Evolutionary conservation across 2,888 invertebrate species (phyloP).

Genomic region (Tillus elongatus): DNA sequence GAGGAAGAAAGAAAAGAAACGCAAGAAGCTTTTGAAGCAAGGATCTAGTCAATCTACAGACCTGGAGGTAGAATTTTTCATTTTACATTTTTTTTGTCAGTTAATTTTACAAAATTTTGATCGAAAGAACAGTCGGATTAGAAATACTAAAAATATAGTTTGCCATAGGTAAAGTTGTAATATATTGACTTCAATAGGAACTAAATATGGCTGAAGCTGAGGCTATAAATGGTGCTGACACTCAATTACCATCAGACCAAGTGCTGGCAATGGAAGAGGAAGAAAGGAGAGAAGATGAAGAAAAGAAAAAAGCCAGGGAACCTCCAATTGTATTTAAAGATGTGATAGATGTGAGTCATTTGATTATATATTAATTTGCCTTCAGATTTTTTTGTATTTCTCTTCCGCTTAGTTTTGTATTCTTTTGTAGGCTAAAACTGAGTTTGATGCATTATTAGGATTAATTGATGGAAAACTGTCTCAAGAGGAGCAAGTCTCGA

Average conservation of each 20-base stretch:
- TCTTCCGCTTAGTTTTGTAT: constrained; percentile 3
- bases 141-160: too few species aligned
- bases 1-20: constrained; percentile 62
- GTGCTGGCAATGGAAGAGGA: constrained; percentile 52
- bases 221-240: constrained; percentile 37
- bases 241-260: constrained; percentile 45
- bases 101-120: background rate
- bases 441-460: constrained; percentile 63
- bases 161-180: background rate
- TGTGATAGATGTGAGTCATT: constrained; percentile 53
- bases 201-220: constrained; percentile 35
- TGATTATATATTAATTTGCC: too few species aligned
- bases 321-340: constrained; percentile 74
- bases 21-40: constrained; percentile 49
- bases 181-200: constrained; percentile 18
- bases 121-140: too few species aligned
- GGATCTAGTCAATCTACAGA: too few species aligned
- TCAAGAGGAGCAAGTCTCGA: constrained; percentile 63
- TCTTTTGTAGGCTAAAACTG: constrained; percentile 51
- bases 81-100: background rate
- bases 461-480: constrained; percentile 62
- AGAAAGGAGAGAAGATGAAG: constrained; percentile 58
- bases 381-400: background rate
- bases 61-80: too few species aligned
- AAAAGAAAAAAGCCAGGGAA: constrained; percentile 60